A percentile compares a stretch with the other conserved stretches of the same genome.
phyloP scores from a whole-genome alignment of 2,888 invertebrate genomes.

The Aradus depressus region DNA sequence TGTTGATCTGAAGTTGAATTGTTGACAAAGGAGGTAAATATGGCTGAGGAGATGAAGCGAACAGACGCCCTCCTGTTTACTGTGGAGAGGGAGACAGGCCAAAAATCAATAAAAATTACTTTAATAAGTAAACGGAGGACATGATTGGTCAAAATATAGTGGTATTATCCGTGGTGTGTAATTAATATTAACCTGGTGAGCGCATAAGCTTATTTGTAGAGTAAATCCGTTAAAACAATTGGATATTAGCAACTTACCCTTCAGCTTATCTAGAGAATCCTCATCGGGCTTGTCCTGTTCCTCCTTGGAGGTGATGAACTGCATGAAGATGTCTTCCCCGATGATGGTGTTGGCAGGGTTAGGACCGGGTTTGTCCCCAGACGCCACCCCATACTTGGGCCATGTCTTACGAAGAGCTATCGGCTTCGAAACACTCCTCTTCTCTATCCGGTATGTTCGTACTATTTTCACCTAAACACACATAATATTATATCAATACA shows the following conservation, averaged over 20 bases:
- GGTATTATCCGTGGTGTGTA: too few species aligned
- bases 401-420: conserved; percentile 89
- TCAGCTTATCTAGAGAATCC: conserved; percentile 70
- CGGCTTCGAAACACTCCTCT: conserved; percentile 76
- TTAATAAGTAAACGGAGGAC: too few species aligned
- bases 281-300: conserved; percentile 80
- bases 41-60: too few species aligned
- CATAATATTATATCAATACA: too few species aligned
- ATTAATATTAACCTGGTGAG: too few species aligned
- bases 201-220: too few species aligned
- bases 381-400: conserved; percentile 90
- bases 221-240: background rate
- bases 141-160: too few species aligned
- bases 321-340: conserved; percentile 92
- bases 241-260: conserved; percentile 40
- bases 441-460: conserved; percentile 86
- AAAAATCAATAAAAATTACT: too few species aligned
- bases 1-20: too few species aligned
- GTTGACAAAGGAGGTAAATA: too few species aligned
- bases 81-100: too few species aligned
- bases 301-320: conserved; percentile 77
- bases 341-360: conserved; percentile 96
- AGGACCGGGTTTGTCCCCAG: conserved; percentile 87
- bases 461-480: conserved; percentile 47
- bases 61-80: too few species aligned